A percentile compares a stretch with the other conserved stretches of the same genome.
Evolutionary conservation across 2,797 vertebrate genomes (phyloP).

Genomic region (Schizothorax lantsangensis): DNA sequence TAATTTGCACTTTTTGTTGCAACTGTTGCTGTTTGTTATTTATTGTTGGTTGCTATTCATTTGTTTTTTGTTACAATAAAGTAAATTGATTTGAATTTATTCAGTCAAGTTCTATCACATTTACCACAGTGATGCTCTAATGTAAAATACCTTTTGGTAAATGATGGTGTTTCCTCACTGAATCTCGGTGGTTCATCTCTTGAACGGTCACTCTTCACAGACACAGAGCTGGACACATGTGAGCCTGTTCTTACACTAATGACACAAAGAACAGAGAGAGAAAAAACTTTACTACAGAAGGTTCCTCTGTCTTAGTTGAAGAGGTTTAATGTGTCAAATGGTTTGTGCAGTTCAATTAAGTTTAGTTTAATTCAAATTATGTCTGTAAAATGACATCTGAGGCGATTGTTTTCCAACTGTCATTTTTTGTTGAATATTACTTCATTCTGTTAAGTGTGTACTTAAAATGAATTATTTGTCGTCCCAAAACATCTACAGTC

Average conservation of each 20-base stretch:
- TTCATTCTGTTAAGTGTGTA: no score
- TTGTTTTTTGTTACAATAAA: no score
- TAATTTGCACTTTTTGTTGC: background rate
- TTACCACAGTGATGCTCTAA: background rate
- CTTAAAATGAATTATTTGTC: no score
- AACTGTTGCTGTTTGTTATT: no score
- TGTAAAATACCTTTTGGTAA: background rate
- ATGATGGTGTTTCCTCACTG: background rate
- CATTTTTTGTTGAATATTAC: no score
- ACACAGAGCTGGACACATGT: background rate
- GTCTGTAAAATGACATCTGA: background rate
- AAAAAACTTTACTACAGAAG: background rate
- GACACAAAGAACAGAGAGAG: background rate
- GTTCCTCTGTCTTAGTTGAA: background rate
- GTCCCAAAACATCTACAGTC: background rate
- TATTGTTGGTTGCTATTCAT: no score
- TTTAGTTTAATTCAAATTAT: background rate
- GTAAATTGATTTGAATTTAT: background rate
- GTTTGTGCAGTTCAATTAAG: no score
- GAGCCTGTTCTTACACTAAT: background rate
- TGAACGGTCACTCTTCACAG: background rate
- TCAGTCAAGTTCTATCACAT: background rate
- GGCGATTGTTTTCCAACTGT: no score
- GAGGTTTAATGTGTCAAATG: no score
- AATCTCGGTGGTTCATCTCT: accelerated